Base-by-base conservation (phyloP, 2,888 invertebrate species). In the Caenorhabditis panamensis region DNA sequence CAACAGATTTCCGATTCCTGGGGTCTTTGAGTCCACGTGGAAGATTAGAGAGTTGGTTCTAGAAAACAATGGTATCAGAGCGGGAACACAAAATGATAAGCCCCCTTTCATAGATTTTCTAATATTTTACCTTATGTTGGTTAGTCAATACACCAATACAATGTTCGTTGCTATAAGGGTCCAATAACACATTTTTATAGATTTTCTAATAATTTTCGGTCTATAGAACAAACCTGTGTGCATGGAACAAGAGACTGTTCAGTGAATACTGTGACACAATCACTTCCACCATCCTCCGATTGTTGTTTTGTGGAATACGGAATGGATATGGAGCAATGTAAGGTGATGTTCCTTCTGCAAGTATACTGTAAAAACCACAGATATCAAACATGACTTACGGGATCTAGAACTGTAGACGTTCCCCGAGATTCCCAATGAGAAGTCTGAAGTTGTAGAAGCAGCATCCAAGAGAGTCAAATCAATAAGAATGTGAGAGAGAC, bases 31-130 rank as follows among this genome's bases (percentile, higher is more conserved):
- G 53, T 87, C 84, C 9, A 87, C 78, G 66, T 87, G 87, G 82
- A 87, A 87, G n/a, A 87, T 77, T 9, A 87, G 47, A 6, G 87
- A 85, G 53, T 87, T 87, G 2, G 87, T 86, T 56, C 86, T 86
- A 75, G 49, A 71, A 37, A 2, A 13, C 2, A 41, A 11, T n/a
- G n/a, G n/a, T n/a, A n/a, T n/a, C n/a, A n/a, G n/a, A n/a, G n/a
- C n/a, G n/a, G n/a, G n/a, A n/a, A n/a, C n/a, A n/a, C n/a, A n/a
- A n/a, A n/a, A n/a, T n/a, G n/a, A n/a, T n/a, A n/a, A n/a, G n/a
- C n/a, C n/a, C n/a, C n/a, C n/a, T n/a, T n/a, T n/a, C n/a, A n/a
- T n/a, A n/a, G n/a, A n/a, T n/a, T n/a, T n/a, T n/a, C n/a, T n/a
- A n/a, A n/a, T n/a, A n/a, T n/a, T n/a, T n/a, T n/a, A n/a, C n/a